These are phyloP conservation scores for Adoxophyes honmai DNA, from an alignment of 1,140 invertebrate species.

Conservation along the genomic window DNA sequence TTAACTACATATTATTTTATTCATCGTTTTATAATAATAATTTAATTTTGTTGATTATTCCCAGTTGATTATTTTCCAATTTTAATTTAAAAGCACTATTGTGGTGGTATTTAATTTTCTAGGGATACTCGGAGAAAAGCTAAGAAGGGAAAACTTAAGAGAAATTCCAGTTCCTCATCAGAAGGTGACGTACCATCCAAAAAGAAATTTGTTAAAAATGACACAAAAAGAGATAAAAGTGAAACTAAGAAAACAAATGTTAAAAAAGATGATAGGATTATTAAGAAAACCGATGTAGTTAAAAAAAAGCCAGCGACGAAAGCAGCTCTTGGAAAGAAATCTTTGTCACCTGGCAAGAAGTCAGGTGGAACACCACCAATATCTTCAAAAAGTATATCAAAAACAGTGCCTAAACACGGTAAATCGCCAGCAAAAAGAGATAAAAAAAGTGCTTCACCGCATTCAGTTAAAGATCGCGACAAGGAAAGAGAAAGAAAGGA, in stretches of 20 bases:
- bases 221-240: constrained; percentile 69
- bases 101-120: neutral
- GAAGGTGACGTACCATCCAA: constrained; percentile 69
- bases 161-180: constrained; percentile 75
- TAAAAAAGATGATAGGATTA: constrained; percentile 67
- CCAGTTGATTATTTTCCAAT: no score
- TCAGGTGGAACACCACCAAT: constrained; percentile 74
- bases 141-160: constrained; percentile 71
- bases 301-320: constrained; percentile 64
- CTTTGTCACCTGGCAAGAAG: constrained; percentile 72
- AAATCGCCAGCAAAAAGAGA: constrained; percentile 70
- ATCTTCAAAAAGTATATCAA: constrained; percentile 66
- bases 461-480: constrained; percentile 58
- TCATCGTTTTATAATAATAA: no score
- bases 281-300: constrained; percentile 60
- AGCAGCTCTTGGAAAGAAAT: constrained; percentile 64
- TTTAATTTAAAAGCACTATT: no score
- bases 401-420: constrained; percentile 56
- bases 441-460: constrained; percentile 66
- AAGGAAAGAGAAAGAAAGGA: constrained; percentile 67
- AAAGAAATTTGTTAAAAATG: constrained; percentile 69
- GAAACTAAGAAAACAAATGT: constrained; percentile 52
- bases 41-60: no score
- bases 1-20: no score
- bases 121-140: constrained; percentile 66